Evolutionary conservation across 1,140 invertebrate species (phyloP), one percentile per base, ranked within the genome.

Genomic region (Drosophila biarmipes): DNA sequence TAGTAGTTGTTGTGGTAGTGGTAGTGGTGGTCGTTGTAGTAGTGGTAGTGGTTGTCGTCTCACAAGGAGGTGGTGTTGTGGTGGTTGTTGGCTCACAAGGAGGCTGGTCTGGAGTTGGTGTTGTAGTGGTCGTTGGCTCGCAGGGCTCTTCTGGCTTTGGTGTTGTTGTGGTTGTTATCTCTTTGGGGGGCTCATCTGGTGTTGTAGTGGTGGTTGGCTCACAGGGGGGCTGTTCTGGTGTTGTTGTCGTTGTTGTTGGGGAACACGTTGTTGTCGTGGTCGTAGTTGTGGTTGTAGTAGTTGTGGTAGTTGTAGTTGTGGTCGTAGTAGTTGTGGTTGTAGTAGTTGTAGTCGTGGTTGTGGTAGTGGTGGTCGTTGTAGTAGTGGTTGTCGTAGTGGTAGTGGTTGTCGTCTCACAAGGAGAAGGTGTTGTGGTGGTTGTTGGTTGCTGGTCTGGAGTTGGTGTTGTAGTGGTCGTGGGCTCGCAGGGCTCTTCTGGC

Each of bases 271-370:
- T n/a, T n/a, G n/a, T n/a, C n/a, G n/a, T n/a, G n/a, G n/a, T n/a
- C n/a, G n/a, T n/a, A n/a, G n/a, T 56, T 17, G 56, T 55, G 0
- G 72, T 53, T 0, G 46, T 52, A 14, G 3, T 24, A 24, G 37
- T n/a, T 38, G 37, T 38, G 6, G 37, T 15, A 6, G 37, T 38
- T 2, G 37, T 15, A 7, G 15, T 19, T 2, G 54, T 69, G 0
- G 40, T 19, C 2, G 52, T 55, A 0, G 51, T 43, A 6, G 51
- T 35, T 0, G 58, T 17, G 3, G 46, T 12, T 14, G 12, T n/a
- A 8, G 21, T 45, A 5, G 55, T 55, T 1, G 53, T 55, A 4
- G 49, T 63, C 0, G 51, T 55, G 12, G 59, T 43, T 2, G 49
- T 8, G 11, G 21, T 10, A 1, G 29, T 40, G 2, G 53, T 31